These are phyloP conservation scores for Drosophila mettleri DNA, from an alignment of 2,888 invertebrate species.

Conservation along the genomic window DNA sequence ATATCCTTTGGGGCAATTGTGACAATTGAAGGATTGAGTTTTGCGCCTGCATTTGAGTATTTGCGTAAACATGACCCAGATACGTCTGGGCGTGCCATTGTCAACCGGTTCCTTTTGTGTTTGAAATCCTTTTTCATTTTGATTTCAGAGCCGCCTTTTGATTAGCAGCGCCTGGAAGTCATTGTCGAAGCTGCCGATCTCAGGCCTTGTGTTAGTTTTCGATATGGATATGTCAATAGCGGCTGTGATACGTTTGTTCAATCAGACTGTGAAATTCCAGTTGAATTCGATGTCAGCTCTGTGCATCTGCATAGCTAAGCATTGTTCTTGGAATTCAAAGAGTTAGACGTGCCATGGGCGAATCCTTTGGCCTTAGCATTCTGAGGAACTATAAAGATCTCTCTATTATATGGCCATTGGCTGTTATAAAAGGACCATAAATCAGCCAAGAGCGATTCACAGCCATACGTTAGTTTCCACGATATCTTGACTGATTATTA, in stretches of 20 bases:
- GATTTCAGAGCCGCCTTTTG: conserved; percentile 45
- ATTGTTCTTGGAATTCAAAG: conserved; percentile 41
- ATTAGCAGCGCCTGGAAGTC: conserved; percentile 37
- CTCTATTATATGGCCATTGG: conserved; percentile 34
- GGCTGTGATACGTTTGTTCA: conserved; percentile 32
- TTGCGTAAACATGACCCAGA: conserved; percentile 67
- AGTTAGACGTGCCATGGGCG: conserved; percentile 45
- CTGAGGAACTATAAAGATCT: conserved; percentile 33
- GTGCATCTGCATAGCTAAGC: conserved; percentile 54
- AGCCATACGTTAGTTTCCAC: conserved; percentile 58
- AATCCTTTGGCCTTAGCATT: conserved; percentile 52
- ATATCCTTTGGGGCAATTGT: conserved; percentile 41
- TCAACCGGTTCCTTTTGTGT: conserved; percentile 31
- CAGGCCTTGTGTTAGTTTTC: conserved; percentile 42
- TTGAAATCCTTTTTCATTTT: conserved; percentile 31
- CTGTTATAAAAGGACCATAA: conserved; percentile 57
- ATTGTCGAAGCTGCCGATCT: conserved; percentile 16
- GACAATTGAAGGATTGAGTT: conserved; percentile 35
- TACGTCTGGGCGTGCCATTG: conserved; percentile 45
- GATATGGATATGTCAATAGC: conserved; percentile 51
- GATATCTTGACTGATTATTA: conserved; percentile 48
- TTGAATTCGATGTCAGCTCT: conserved; percentile 12
- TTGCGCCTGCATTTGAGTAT: conserved; percentile 40
- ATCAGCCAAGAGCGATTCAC: conserved; percentile 59
- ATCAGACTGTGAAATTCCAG: conserved; percentile 45